These are phyloP conservation scores for Gavia stellata DNA, from an alignment of 2,113 vertebrate genomes.

Conservation along the genomic window DNA sequence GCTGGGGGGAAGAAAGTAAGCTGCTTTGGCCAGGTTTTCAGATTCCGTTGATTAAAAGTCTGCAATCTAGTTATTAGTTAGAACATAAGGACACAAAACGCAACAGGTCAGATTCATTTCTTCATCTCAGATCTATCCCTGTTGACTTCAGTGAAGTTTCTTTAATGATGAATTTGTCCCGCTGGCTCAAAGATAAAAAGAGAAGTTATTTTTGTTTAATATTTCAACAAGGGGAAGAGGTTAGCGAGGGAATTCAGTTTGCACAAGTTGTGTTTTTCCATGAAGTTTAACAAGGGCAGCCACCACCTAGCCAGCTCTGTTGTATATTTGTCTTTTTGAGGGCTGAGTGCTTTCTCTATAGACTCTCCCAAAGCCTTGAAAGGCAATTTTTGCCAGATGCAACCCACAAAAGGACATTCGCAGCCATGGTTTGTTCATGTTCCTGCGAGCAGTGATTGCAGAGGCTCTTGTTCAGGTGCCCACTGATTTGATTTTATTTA, in stretches of 20 bases:
- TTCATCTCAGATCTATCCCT: slow-evolving; percentile 35
- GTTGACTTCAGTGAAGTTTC: slow-evolving; percentile 52
- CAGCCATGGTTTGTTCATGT: not conserved
- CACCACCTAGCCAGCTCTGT: slow-evolving; percentile 41
- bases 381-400: slow-evolving; percentile 4
- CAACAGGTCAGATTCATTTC: slow-evolving; percentile 47
- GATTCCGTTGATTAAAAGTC: not conserved
- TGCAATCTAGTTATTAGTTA: slow-evolving; percentile 17
- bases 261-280: slow-evolving; percentile 63
- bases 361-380: slow-evolving; percentile 30
- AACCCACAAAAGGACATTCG: not conserved
- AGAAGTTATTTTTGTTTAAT: slow-evolving; percentile 69
- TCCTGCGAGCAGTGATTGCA: not conserved
- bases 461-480: not conserved
- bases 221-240: slow-evolving; percentile 70
- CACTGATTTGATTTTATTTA: not conserved
- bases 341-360: slow-evolving; percentile 30
- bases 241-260: slow-evolving; percentile 57
- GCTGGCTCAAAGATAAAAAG: slow-evolving; percentile 67
- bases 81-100: slow-evolving; percentile 2
- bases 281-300: slow-evolving; percentile 54
- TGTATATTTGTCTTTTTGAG: slow-evolving; percentile 66
- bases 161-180: slow-evolving; percentile 55
- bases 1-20: not conserved
- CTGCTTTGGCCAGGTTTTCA: not conserved